Conservation (phyloP, 2,113 vertebrate species). For the Anolis carolinensis region DNA sequence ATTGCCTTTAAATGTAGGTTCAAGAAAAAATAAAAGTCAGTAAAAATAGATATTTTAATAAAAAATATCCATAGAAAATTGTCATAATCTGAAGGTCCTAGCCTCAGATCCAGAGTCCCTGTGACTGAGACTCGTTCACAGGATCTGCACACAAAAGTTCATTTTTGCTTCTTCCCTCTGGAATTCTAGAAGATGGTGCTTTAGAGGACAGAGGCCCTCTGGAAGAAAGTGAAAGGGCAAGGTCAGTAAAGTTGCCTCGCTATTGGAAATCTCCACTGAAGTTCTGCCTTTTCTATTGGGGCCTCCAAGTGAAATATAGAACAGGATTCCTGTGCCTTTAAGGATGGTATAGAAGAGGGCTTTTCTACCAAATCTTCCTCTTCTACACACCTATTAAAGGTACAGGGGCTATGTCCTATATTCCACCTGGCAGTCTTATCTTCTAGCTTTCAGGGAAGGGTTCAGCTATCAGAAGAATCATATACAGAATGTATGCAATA, state of each 20-base stretch:
- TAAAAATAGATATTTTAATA: neutral
- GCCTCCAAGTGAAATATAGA: too few species aligned
- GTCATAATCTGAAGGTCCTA: neutral
- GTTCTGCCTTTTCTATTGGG: neutral
- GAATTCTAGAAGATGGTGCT: neutral
- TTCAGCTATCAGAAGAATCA: neutral
- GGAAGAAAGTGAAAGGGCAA: neutral
- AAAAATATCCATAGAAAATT: neutral
- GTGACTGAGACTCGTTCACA: neutral
- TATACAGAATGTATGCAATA: too few species aligned
- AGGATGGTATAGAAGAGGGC: too few species aligned
- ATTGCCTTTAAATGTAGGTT: neutral
- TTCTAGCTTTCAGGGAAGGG: neutral
- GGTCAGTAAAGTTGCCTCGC: neutral
- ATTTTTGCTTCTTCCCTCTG: neutral
- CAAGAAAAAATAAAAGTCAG: neutral
- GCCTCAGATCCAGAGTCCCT: neutral
- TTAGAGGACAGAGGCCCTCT: neutral
- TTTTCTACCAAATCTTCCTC: too few species aligned
- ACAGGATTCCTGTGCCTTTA: too few species aligned
- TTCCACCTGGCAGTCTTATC: too few species aligned
- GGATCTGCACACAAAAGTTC: neutral
- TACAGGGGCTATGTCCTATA: too few species aligned
- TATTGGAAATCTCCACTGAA: neutral
- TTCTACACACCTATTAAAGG: too few species aligned